Percentiles rank a stretch among this genome's conserved stretches.
Evolutionary conservation across 2,797 vertebrate species (phyloP).

Genomic region (Tragopan temminckii): DNA sequence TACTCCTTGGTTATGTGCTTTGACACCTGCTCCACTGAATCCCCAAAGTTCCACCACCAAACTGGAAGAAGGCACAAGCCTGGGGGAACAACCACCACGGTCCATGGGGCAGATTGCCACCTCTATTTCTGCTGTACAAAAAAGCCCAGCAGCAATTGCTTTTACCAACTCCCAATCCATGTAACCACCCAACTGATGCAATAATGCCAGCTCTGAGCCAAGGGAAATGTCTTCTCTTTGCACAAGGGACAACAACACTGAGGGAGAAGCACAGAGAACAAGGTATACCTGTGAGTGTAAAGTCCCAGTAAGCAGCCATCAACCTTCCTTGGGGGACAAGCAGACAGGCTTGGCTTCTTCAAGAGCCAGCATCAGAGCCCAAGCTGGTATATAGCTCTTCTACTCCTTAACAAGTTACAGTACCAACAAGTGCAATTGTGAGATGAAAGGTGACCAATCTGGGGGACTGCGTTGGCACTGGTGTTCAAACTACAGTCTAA

Average conservation of each 20-base stretch:
- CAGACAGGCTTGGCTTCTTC: neutral
- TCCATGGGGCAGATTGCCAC: neutral
- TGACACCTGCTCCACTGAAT: neutral
- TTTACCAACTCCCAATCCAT: neutral
- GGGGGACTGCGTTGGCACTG: neutral
- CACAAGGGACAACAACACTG: rapidly evolving
- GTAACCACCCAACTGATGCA: neutral
- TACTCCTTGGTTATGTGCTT: neutral
- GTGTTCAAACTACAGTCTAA: neutral
- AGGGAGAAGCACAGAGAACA: neutral
- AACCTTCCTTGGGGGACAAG: rapidly evolving
- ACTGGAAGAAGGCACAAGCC: neutral
- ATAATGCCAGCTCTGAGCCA: neutral
- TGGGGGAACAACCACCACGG: neutral
- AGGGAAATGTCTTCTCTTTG: neutral
- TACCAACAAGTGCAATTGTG: neutral
- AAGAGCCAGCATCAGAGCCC: neutral
- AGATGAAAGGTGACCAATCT: neutral
- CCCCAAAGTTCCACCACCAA: neutral
- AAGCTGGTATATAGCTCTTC: neutral
- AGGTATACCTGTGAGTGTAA: neutral
- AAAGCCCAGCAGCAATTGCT: neutral
- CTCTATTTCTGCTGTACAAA: neutral
- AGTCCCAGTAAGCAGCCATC: neutral
- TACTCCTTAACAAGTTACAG: neutral